Conservation (phyloP, 2,888 invertebrate species). For the Tinea semifulvella region DNA sequence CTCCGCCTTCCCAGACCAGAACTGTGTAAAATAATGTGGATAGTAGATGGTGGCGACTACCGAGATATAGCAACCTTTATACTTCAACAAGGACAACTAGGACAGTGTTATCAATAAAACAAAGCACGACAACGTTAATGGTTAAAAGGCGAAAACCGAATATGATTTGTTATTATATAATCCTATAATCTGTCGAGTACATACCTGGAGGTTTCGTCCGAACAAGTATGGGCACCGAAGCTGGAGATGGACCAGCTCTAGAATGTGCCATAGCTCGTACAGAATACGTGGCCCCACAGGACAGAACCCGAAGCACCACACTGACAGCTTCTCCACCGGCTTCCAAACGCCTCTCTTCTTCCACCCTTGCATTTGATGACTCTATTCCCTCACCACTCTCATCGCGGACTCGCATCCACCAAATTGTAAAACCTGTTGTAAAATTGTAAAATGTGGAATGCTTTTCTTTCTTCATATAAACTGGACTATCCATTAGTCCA, state of each 20-base stretch:
- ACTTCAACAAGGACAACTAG: too few relatives aligned
- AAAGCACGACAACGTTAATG: too few relatives aligned
- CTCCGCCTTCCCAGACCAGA: constrained; percentile 57
- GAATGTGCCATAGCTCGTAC: constrained; percentile 53
- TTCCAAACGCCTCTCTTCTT: constrained; percentile 48
- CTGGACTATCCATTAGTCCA: too few relatives aligned
- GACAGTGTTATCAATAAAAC: too few relatives aligned
- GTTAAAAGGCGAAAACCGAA: too few relatives aligned
- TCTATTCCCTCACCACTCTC: constrained; percentile 43
- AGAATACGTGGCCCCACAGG: constrained; percentile 53
- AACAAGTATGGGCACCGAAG: constrained; percentile 44
- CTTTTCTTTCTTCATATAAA: neutral
- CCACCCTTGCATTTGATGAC: constrained; percentile 31
- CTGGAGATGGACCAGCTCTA: constrained; percentile 45
- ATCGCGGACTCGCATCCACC: constrained; percentile 52
- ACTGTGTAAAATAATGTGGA: constrained; percentile 32
- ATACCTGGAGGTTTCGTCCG: constrained; percentile 58
- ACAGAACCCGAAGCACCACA: constrained; percentile 41
- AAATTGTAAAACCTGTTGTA: constrained; percentile 44
- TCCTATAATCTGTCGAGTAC: too few relatives aligned
- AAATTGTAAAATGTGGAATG: too few relatives aligned
- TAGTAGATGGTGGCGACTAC: too few relatives aligned
- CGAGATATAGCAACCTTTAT: too few relatives aligned
- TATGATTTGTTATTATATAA: too few relatives aligned
- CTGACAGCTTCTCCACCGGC: constrained; percentile 47